phyloP scores from a whole-genome alignment of 2,113 vertebrate genomes.

The Archocentrus centrarchus region DNA sequence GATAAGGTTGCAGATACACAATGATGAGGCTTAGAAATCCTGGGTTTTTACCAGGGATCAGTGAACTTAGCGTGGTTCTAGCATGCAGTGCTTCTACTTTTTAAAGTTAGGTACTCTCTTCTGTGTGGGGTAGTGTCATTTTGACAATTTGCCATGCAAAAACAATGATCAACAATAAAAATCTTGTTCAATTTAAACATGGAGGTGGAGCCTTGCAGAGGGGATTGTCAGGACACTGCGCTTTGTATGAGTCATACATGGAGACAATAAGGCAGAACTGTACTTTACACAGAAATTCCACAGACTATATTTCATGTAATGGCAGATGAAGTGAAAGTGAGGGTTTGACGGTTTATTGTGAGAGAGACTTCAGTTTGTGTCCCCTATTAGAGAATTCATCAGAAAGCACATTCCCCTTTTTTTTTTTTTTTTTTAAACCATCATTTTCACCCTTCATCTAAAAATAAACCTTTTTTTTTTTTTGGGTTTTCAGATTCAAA shows the following conservation, averaged over 20 bases:
- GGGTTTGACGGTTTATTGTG: slow-evolving; percentile 5
- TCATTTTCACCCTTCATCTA: not conserved
- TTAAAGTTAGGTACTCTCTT: not conserved
- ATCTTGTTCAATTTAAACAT: not conserved
- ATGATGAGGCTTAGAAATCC: not conserved
- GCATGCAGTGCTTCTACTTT: not conserved
- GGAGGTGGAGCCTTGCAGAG: not conserved
- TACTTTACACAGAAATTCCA: slow-evolving; percentile 11
- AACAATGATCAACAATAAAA: not conserved
- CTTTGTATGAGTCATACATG: slow-evolving; percentile 32
- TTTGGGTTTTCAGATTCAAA: slow-evolving; percentile 19
- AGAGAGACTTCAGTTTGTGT: not conserved
- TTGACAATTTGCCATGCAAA: not conserved
- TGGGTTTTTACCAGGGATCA: not conserved
- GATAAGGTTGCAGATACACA: not conserved
- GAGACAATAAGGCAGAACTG: not conserved
- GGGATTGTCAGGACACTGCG: not conserved
- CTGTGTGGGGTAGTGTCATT: not conserved
- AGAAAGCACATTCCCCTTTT: not conserved
- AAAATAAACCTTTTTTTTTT: slow-evolving; percentile 1
- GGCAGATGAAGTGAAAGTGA: not conserved
- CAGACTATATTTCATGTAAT: slow-evolving; percentile 14
- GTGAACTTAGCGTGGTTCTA: not conserved
- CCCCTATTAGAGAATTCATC: not conserved
- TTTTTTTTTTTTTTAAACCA: not conserved